Conservation (phyloP, 2,888 invertebrate species). For the Parnassius apollo region DNA sequence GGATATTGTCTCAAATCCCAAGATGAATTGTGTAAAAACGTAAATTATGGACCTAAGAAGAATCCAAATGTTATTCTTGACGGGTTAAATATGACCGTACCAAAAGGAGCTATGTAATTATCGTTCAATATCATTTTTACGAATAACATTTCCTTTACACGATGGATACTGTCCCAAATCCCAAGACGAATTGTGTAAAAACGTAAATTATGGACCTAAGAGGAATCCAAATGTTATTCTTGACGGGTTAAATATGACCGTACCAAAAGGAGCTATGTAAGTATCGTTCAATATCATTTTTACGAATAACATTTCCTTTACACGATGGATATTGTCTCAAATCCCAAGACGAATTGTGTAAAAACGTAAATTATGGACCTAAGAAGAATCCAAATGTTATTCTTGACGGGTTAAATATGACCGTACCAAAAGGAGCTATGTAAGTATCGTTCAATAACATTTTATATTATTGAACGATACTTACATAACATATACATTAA, state of each 20-base stretch:
- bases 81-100: constrained; percentile 95
- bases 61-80: constrained; percentile 91
- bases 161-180: too few species aligned
- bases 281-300: constrained; percentile 51
- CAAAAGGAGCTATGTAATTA: constrained; percentile 93
- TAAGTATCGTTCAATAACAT: constrained; percentile 71
- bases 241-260: constrained; percentile 94
- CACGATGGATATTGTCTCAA: too few species aligned
- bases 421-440: constrained; percentile 94
- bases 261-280: constrained; percentile 94
- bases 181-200: too few species aligned
- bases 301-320: neutral
- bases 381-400: constrained; percentile 90
- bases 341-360: too few species aligned
- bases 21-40: too few species aligned
- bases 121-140: neutral
- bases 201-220: constrained; percentile 89
- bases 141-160: too few species aligned
- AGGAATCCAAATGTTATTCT: constrained; percentile 90
- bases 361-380: constrained; percentile 90
- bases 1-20: too few species aligned
- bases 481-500: too few species aligned
- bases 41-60: constrained; percentile 89
- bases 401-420: constrained; percentile 94
- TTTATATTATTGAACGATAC: too few species aligned